Percentiles rank a stretch among this genome's conserved stretches.
Evolutionary conservation across 2,113 vertebrate species (phyloP).

Genomic region (Cololabis saira): DNA sequence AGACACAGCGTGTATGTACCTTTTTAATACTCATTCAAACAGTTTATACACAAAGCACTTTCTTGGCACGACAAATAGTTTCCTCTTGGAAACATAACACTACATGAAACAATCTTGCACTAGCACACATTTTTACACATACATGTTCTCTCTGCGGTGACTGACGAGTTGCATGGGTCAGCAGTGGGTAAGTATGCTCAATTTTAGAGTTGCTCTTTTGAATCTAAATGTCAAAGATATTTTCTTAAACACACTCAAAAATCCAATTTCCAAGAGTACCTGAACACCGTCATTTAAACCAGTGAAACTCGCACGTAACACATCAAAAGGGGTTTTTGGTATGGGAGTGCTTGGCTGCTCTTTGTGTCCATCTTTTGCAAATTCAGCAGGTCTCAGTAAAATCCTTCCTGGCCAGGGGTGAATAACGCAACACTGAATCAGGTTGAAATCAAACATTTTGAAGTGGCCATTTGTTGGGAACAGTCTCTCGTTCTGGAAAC

Average conservation of each 20-base stretch:
- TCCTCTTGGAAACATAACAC: conserved; percentile 13
- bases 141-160: conserved; percentile 18
- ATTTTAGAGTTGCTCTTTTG: conserved; percentile 41
- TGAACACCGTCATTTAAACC: conserved; percentile 10
- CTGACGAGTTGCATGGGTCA: conserved; percentile 59
- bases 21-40: conserved; percentile 77
- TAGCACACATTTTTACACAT: not conserved
- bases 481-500: conserved; percentile 16
- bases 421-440: not conserved
- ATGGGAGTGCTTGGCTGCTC: not conserved
- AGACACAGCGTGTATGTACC: conserved; percentile 95
- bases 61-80: conserved; percentile 5
- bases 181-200: conserved; percentile 73
- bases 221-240: conserved; percentile 29
- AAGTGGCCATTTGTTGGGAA: not conserved
- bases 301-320: conserved; percentile 3
- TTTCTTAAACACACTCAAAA: conserved; percentile 11
- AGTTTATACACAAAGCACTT: conserved; percentile 40
- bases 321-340: not conserved
- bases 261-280: conserved; percentile 2
- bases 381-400: conserved; percentile 4
- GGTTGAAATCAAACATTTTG: too few species aligned
- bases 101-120: conserved; percentile 36
- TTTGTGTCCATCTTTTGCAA: conserved; percentile 7
- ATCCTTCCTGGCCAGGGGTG: not conserved